phyloP scores from a whole-genome alignment of 2,888 invertebrate species.

The Apamea anceps region DNA sequence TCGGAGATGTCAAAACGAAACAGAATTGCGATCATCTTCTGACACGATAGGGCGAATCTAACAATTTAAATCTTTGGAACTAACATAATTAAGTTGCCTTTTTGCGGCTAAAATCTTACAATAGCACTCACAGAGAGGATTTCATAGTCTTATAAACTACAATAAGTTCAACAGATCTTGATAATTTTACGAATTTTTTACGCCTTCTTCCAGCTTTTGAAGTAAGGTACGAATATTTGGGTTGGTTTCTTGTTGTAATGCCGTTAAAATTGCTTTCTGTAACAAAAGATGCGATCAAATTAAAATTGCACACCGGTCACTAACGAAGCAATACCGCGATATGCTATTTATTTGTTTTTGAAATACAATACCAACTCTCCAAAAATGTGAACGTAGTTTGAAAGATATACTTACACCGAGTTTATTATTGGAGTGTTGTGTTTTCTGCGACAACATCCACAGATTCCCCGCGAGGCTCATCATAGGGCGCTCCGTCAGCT shows the following conservation, averaged over 20 bases:
- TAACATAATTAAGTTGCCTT: conserved; percentile 32
- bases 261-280: conserved; percentile 80
- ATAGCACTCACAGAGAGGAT: conserved; percentile 24
- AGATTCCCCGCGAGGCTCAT: conserved; percentile 94
- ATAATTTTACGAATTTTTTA: conserved; percentile 42
- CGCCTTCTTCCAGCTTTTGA: conserved; percentile 74
- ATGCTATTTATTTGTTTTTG: neutral
- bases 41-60: neutral
- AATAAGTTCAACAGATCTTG: conserved; percentile 13
- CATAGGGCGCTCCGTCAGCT: conserved; percentile 91
- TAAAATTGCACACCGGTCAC: neutral
- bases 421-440: conserved; percentile 81
- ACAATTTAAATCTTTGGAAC: neutral
- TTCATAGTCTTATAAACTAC: conserved; percentile 8
- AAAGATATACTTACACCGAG: conserved; percentile 74
- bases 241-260: conserved; percentile 75
- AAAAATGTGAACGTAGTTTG: neutral
- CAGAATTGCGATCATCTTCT: neutral
- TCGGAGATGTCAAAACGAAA: neutral
- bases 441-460: conserved; percentile 94
- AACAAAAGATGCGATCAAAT: conserved; percentile 68
- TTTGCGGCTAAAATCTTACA: conserved; percentile 31
- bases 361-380: neutral
- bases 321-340: neutral
- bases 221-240: conserved; percentile 73